Evolutionary conservation across 2,797 vertebrate species (phyloP).

Genomic region (Falco biarmicus): DNA sequence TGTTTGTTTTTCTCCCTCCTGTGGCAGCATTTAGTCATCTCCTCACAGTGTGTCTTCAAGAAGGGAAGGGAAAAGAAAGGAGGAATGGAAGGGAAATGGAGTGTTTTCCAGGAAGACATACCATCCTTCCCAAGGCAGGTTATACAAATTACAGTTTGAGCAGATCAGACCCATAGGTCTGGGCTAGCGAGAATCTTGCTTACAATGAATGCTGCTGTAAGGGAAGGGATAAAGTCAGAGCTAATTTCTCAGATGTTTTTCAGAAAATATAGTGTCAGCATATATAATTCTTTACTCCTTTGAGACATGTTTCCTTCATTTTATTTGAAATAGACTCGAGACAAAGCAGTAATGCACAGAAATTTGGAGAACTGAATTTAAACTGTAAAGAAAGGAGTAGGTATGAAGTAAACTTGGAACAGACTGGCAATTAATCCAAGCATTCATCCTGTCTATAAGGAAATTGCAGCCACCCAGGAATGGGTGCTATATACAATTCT

Average conservation of each 20-base stretch:
- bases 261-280: neutral
- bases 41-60: conserved; percentile 8
- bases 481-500: neutral
- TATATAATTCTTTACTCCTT: neutral
- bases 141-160: neutral
- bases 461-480: neutral
- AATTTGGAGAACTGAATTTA: neutral
- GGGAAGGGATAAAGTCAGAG: conserved; percentile 8
- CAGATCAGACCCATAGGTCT: neutral
- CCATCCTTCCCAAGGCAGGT: conserved; percentile 27
- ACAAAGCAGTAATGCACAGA: neutral
- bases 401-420: neutral
- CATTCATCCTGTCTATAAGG: neutral
- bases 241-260: neutral
- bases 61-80: neutral
- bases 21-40: conserved; percentile 71
- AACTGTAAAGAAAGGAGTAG: neutral
- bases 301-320: conserved; percentile 7
- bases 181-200: neutral
- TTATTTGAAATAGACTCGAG: neutral
- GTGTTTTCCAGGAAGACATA: neutral
- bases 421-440: neutral
- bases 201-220: neutral
- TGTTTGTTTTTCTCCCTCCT: conserved; percentile 72
- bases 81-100: neutral